A percentile compares a stretch with the other conserved stretches of the same genome.
phyloP scores from a whole-genome alignment of 2,113 vertebrate species.

The Ictalurus furcatus region DNA sequence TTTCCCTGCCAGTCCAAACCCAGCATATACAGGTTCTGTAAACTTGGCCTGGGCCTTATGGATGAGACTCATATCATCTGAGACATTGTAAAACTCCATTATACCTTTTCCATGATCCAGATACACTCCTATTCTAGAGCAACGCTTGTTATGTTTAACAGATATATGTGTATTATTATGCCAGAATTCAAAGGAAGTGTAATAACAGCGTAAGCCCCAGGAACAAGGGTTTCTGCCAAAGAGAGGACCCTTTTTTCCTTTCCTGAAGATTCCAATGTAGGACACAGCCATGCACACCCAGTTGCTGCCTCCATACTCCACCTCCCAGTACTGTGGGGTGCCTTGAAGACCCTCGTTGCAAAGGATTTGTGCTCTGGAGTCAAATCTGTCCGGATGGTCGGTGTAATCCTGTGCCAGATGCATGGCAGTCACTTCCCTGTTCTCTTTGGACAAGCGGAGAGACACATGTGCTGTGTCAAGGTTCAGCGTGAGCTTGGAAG shows the following conservation, averaged over 20 bases:
- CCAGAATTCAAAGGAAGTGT: conserved; percentile 10
- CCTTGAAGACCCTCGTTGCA: conserved; percentile 43
- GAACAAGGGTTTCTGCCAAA: conserved; percentile 42
- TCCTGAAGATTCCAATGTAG: conserved; percentile 44
- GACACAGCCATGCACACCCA: conserved; percentile 51
- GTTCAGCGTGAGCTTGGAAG: conserved; percentile 48
- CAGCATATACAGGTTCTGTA: conserved; percentile 51
- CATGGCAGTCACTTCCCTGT: conserved; percentile 30
- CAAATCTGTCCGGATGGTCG: conserved; percentile 47
- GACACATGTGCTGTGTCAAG: conserved; percentile 42
- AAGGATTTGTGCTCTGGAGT: conserved; percentile 47
- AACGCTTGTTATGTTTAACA: background rate
- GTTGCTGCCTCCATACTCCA: conserved; percentile 31
- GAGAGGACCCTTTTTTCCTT: conserved; percentile 32
- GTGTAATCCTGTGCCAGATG: background rate
- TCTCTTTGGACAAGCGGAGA: conserved; percentile 25
- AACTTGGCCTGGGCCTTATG: conserved; percentile 45
- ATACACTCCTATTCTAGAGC: conserved; percentile 51
- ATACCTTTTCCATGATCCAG: conserved; percentile 44
- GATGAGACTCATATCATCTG: conserved; percentile 52
- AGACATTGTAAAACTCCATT: conserved; percentile 53
- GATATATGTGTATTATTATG: conserved; percentile 31
- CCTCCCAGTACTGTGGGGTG: conserved; percentile 51
- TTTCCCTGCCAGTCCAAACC: conserved; percentile 48
- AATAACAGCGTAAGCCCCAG: conserved; percentile 46